phyloP scores from a whole-genome alignment of 1,140 invertebrate species.

The Ostrea denselamellosa region DNA sequence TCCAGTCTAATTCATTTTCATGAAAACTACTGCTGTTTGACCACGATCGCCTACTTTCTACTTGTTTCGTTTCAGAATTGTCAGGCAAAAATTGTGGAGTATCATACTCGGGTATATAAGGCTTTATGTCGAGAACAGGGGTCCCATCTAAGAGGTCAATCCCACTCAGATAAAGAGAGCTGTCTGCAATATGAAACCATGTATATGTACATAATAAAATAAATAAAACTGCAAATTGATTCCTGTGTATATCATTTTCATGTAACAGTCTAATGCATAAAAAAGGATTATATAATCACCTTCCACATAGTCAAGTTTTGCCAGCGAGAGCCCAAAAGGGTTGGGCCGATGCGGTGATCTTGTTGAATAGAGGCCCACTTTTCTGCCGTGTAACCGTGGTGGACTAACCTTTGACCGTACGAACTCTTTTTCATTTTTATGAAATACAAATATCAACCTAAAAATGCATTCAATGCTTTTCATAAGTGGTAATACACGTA shows the following conservation, averaged over 20 bases:
- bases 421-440: slow-evolving; percentile 83
- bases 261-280: background rate
- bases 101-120: slow-evolving; percentile 95
- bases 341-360: slow-evolving; percentile 93
- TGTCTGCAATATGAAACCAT: slow-evolving; percentile 78
- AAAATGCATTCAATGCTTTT: slow-evolving; percentile 62
- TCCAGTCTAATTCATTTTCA: background rate
- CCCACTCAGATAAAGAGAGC: slow-evolving; percentile 87
- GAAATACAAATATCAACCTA: slow-evolving; percentile 94
- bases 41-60: background rate
- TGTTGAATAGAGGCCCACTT: slow-evolving; percentile 92
- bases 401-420: slow-evolving; percentile 91
- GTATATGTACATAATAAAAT: background rate
- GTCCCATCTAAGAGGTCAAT: slow-evolving; percentile 94
- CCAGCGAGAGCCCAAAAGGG: slow-evolving; percentile 92
- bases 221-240: background rate
- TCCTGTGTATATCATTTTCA: background rate
- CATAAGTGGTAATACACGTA: too few relatives aligned
- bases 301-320: slow-evolving; percentile 90
- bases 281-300: slow-evolving; percentile 78
- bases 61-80: background rate
- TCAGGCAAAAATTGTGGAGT: slow-evolving; percentile 80
- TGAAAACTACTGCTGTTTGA: background rate
- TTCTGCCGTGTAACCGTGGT: slow-evolving; percentile 89
- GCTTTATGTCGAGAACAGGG: slow-evolving; percentile 95